These are phyloP conservation scores for Lethrus apterus DNA, from an alignment of 1,140 invertebrate species.

Conservation along the genomic window DNA sequence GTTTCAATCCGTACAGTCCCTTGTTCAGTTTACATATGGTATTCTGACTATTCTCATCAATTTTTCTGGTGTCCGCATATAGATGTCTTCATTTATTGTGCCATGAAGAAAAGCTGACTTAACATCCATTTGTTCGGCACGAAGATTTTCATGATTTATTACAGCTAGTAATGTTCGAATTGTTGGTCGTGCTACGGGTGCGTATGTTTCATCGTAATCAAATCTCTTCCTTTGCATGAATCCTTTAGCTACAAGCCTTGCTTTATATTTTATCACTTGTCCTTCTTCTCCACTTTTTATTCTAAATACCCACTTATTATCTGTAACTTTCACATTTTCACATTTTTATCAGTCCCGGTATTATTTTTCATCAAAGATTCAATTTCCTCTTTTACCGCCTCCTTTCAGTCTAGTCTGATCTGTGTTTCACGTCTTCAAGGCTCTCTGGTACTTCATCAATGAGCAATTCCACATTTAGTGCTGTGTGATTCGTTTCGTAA, in stretches of 20 bases:
- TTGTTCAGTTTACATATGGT: slow-evolving; percentile 9
- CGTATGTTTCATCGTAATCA: slow-evolving; percentile 39
- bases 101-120: slow-evolving; percentile 41
- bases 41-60: slow-evolving; percentile 20
- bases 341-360: slow-evolving; percentile 31
- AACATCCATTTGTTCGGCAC: slow-evolving; percentile 30
- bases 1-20: slow-evolving; percentile 37
- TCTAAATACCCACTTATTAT: slow-evolving; percentile 22
- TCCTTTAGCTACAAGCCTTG: slow-evolving; percentile 38
- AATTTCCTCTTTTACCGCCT: slow-evolving; percentile 24
- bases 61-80: slow-evolving; percentile 39
- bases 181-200: slow-evolving; percentile 33
- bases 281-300: slow-evolving; percentile 10
- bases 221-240: slow-evolving; percentile 37
- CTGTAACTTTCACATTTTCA: slow-evolving; percentile 24
- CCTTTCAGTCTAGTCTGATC: slow-evolving; percentile 3
- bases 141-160: slow-evolving; percentile 13
- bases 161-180: slow-evolving; percentile 24
- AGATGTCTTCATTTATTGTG: slow-evolving; percentile 41
- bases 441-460: slow-evolving; percentile 3
- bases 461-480: slow-evolving; percentile 6
- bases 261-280: slow-evolving; percentile 14
- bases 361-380: slow-evolving; percentile 33
- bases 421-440: slow-evolving; percentile 1
- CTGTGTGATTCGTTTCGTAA: not conserved